Percentiles rank a stretch among this genome's conserved stretches.
phyloP scores from a whole-genome alignment of 2,113 vertebrate genomes.

The Colossoma macropomum region DNA sequence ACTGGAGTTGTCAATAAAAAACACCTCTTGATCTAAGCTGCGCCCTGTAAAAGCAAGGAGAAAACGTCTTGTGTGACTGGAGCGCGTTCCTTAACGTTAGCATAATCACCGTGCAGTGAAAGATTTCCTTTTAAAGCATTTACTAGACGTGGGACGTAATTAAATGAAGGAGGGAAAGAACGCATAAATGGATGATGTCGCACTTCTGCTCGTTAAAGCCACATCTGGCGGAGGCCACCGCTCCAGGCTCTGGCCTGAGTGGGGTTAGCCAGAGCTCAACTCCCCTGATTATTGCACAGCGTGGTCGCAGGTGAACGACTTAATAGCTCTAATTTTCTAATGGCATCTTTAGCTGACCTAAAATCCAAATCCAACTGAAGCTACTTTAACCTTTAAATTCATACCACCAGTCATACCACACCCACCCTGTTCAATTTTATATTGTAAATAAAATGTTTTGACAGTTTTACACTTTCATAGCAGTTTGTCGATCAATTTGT shows the following conservation, averaged over 20 bases:
- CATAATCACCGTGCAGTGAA: slow-evolving; percentile 47
- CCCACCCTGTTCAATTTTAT: too few species aligned
- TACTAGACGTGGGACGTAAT: slow-evolving; percentile 51
- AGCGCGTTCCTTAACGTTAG: slow-evolving; percentile 47
- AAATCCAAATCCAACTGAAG: slow-evolving; percentile 14
- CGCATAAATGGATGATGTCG: slow-evolving; percentile 41
- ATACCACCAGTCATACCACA: too few species aligned
- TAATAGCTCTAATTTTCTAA: slow-evolving; percentile 36
- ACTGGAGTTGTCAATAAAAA: slow-evolving; percentile 40
- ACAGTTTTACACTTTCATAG: too few species aligned
- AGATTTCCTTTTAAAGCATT: slow-evolving; percentile 56
- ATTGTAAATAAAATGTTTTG: too few species aligned
- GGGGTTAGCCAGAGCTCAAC: slow-evolving; percentile 9
- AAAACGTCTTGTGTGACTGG: slow-evolving; percentile 49
- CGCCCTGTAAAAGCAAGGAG: slow-evolving; percentile 41
- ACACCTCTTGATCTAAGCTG: slow-evolving; percentile 42
- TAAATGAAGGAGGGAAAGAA: slow-evolving; percentile 35
- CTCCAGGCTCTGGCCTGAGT: slow-evolving; percentile 55
- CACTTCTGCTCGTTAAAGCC: slow-evolving; percentile 45
- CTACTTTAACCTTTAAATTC: not conserved
- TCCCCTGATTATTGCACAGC: slow-evolving; percentile 59
- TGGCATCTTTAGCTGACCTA: slow-evolving; percentile 1
- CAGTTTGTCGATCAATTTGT: too few species aligned
- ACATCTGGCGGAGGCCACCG: slow-evolving; percentile 54
- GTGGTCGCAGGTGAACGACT: slow-evolving; percentile 41